phyloP scores from a whole-genome alignment of 2,797 vertebrate species.

The Gymnothorax javanicus region DNA sequence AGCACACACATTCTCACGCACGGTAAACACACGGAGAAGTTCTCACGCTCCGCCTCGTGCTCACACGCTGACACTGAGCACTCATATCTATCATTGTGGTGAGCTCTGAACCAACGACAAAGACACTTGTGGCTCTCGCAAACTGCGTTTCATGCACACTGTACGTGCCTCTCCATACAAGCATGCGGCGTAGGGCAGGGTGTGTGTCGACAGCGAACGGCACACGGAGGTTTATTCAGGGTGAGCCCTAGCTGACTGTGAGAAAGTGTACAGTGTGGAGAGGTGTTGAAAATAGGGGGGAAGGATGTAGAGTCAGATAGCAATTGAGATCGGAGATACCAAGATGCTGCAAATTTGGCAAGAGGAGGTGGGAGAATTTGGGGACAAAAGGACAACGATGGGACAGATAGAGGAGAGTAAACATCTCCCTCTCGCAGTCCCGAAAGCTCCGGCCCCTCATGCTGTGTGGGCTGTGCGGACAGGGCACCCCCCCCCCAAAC shows the following conservation, averaged over 20 bases:
- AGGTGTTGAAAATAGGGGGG: slow-evolving; percentile 48
- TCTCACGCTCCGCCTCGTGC: slow-evolving; percentile 37
- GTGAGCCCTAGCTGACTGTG: slow-evolving; percentile 35
- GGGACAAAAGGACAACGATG: slow-evolving; percentile 49
- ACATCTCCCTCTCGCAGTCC: slow-evolving; percentile 49
- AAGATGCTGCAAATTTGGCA: slow-evolving; percentile 42
- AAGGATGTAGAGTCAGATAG: slow-evolving; percentile 65
- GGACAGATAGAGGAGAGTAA: slow-evolving; percentile 43
- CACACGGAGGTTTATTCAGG: slow-evolving; percentile 31
- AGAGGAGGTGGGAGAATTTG: slow-evolving; percentile 38
- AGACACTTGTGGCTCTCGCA: neutral
- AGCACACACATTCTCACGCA: neutral
- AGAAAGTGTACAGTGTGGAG: neutral
- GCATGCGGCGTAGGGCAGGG: neutral
- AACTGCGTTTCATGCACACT: neutral
- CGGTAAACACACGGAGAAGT: neutral
- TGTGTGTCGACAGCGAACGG: neutral
- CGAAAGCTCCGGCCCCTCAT: slow-evolving; percentile 58
- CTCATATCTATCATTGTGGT: slow-evolving; percentile 1
- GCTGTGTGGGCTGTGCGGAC: slow-evolving; percentile 61
- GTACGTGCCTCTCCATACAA: neutral
- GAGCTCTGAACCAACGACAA: too few relatives aligned
- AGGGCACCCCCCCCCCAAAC: slow-evolving; percentile 47
- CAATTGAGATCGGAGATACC: slow-evolving; percentile 61
- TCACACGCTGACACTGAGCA: neutral